Conservation (phyloP, 2,888 invertebrate species). For the Synanthedon myopaeformis region DNA sequence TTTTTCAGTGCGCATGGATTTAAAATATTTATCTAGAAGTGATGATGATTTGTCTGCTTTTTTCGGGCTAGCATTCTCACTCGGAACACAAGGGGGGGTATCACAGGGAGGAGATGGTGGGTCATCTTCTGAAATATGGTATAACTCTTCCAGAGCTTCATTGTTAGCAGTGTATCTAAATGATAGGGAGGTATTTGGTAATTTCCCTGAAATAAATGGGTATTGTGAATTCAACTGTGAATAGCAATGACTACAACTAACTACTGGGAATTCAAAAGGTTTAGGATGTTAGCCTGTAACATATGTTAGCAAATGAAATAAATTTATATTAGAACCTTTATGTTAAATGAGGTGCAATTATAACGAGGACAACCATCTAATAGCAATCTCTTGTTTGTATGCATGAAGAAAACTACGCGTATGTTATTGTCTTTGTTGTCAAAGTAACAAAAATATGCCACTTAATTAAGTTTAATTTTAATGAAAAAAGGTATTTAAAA, state of each 20-base stretch:
- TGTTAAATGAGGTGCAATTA: too few species aligned
- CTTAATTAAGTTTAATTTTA: too few species aligned
- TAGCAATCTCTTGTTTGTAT: too few species aligned
- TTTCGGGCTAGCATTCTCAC: slow-evolving; percentile 55
- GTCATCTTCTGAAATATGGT: slow-evolving; percentile 72
- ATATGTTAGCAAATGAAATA: too few species aligned
- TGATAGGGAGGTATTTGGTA: slow-evolving; percentile 63
- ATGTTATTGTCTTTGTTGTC: slow-evolving; percentile 42
- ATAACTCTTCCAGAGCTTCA: slow-evolving; percentile 79
- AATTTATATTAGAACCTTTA: too few species aligned
- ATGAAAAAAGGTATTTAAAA: neutral
- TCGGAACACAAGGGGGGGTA: slow-evolving; percentile 33
- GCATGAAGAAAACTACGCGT: neutral
- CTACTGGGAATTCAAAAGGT: too few species aligned
- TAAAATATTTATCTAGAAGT: slow-evolving; percentile 64
- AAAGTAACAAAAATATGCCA: slow-evolving; percentile 24
- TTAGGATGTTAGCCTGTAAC: too few species aligned
- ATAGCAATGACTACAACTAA: too few species aligned
- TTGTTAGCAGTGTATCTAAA: slow-evolving; percentile 83
- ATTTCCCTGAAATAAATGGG: slow-evolving; percentile 40
- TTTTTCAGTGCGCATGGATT: slow-evolving; percentile 41
- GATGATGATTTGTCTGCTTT: slow-evolving; percentile 55
- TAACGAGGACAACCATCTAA: too few species aligned
- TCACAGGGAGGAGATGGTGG: slow-evolving; percentile 60
- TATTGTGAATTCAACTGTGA: neutral